phyloP scores from a whole-genome alignment of 2,888 invertebrate species.

The Marasmarcha lunaedactyla region DNA sequence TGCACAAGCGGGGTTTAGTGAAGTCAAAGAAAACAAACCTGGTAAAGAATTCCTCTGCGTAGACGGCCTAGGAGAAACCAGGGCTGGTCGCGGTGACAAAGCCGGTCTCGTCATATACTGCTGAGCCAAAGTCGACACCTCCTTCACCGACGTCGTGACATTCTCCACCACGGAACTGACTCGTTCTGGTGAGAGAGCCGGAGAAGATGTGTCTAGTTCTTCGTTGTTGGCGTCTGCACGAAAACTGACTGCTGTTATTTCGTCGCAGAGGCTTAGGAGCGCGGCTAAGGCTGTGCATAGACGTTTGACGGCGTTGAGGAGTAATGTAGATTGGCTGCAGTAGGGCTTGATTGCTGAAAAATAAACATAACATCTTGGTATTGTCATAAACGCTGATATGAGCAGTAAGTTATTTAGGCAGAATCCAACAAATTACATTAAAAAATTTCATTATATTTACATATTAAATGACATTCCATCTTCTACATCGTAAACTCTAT shows the following conservation, averaged over 20 bases:
- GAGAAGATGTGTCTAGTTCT: conserved; percentile 38
- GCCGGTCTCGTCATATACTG: conserved; percentile 80
- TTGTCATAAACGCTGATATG: too few relatives aligned
- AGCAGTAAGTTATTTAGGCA: too few relatives aligned
- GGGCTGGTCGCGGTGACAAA: conserved; percentile 49
- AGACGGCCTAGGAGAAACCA: conserved; percentile 55
- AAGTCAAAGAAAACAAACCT: too few relatives aligned
- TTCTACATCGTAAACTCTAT: too few relatives aligned
- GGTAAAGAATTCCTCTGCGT: conserved; percentile 65
- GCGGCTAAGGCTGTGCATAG: conserved; percentile 89
- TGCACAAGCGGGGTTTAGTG: too few relatives aligned
- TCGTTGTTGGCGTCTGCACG: conserved; percentile 63
- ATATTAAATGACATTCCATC: too few relatives aligned
- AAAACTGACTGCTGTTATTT: conserved; percentile 82
- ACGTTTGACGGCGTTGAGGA: conserved; percentile 85
- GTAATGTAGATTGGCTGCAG: conserved; percentile 71
- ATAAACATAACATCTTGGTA: too few relatives aligned
- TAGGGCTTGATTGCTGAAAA: conserved; percentile 64
- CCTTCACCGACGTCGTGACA: conserved; percentile 50
- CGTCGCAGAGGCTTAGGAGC: conserved; percentile 90
- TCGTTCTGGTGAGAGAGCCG: conserved; percentile 49
- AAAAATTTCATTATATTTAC: too few relatives aligned
- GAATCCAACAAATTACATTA: too few relatives aligned
- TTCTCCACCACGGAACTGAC: conserved; percentile 51
- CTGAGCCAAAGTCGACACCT: conserved; percentile 79